phyloP scores from a whole-genome alignment of 2,797 vertebrate species.

The Mormyrops attenuatus region DNA sequence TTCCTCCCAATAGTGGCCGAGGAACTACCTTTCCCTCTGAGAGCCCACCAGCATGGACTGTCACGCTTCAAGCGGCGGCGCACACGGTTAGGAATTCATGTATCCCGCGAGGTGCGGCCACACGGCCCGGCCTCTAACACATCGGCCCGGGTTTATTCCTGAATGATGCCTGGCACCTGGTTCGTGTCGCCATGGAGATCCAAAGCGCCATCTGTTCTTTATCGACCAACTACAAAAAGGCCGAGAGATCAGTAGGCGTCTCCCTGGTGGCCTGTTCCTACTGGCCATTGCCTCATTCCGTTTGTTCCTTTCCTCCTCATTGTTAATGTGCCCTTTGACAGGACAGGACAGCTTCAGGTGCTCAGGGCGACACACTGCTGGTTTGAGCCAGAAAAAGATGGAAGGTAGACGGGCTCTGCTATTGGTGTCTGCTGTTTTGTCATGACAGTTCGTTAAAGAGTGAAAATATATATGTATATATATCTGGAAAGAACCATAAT shows the following conservation, averaged over 20 bases:
- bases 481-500: slow-evolving; percentile 51
- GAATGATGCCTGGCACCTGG: neutral
- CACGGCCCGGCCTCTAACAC: neutral
- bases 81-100: neutral
- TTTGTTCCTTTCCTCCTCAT: neutral
- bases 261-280: neutral
- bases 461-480: neutral
- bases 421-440: slow-evolving; percentile 48
- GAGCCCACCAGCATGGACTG: neutral
- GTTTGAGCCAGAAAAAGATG: neutral
- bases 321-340: neutral
- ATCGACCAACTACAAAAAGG: neutral
- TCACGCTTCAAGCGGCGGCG: neutral
- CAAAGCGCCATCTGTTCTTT: neutral
- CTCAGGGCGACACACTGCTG: neutral
- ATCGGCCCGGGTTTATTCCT: neutral
- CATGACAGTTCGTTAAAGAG: slow-evolving; percentile 40
- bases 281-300: neutral
- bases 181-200: neutral
- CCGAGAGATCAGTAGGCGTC: neutral
- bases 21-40: neutral
- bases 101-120: neutral
- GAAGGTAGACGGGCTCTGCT: neutral
- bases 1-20: neutral
- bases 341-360: neutral